Conservation (phyloP, 2,797 vertebrate species). For the Thamnophis elegans region DNA sequence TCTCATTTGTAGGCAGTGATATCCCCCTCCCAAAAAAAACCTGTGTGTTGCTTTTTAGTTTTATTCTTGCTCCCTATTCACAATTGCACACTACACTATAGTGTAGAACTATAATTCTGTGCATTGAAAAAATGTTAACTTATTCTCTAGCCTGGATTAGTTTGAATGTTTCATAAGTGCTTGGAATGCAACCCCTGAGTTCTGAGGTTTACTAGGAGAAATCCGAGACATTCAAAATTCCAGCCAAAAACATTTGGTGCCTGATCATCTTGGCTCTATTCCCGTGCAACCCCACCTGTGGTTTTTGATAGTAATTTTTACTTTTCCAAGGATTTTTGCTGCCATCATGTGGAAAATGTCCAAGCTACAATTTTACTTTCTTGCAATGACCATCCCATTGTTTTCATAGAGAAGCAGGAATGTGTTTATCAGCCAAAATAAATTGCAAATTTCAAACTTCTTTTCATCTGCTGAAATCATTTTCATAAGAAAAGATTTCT, state of each 20-base stretch:
- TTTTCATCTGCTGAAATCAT: conserved; percentile 24
- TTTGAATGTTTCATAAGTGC: conserved; percentile 24
- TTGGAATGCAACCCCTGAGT: conserved; percentile 33
- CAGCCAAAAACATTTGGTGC: conserved; percentile 35
- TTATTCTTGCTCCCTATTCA: background rate
- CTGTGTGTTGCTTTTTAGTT: background rate
- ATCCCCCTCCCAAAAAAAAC: background rate
- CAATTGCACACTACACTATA: conserved; percentile 9
- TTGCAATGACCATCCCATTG: background rate
- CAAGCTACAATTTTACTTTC: background rate
- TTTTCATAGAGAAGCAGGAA: background rate
- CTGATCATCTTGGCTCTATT: conserved; percentile 30
- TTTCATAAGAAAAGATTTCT: conserved; percentile 30
- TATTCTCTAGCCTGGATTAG: conserved; percentile 30
- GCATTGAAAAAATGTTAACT: conserved; percentile 28
- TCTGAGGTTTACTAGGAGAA: conserved; percentile 47
- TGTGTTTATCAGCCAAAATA: background rate
- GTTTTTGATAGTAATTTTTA: conserved; percentile 39
- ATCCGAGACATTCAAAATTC: conserved; percentile 56
- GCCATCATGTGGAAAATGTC: conserved; percentile 63
- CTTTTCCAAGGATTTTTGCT: conserved; percentile 63
- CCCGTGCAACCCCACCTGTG: conserved; percentile 3
- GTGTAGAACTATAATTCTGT: background rate
- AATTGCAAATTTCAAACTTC: background rate
- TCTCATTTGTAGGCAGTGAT: conserved; percentile 12